Evolutionary conservation across 2,113 vertebrate species (phyloP).

Genomic region (Lampris incognitus): DNA sequence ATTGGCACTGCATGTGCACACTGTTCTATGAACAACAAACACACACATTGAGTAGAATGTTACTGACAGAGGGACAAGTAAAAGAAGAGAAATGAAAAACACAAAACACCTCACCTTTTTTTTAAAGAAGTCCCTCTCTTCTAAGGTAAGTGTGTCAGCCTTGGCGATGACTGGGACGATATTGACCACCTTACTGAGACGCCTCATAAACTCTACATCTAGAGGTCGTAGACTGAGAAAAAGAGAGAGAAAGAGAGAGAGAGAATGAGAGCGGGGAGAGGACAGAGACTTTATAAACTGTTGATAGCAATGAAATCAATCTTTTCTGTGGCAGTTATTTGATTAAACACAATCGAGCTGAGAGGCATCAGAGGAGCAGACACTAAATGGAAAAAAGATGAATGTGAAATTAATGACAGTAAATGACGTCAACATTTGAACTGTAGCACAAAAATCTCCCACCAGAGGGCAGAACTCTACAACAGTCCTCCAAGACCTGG

Average conservation of each 20-base stretch:
- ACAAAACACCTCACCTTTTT: constrained; percentile 84
- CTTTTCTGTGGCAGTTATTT: not conserved
- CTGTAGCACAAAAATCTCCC: constrained; percentile 6
- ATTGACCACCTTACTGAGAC: constrained; percentile 98
- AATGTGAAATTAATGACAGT: not conserved
- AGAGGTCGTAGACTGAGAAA: constrained; percentile 90
- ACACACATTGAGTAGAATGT: not conserved
- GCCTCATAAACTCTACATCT: constrained; percentile 98
- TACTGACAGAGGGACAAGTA: not conserved
- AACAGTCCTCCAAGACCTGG: not conserved
- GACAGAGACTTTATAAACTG: too few relatives aligned
- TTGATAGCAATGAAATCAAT: too few relatives aligned
- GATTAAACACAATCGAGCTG: not conserved
- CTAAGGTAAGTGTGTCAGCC: constrained; percentile 95
- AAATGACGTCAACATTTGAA: not conserved
- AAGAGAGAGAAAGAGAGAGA: not conserved
- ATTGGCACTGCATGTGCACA: too few relatives aligned
- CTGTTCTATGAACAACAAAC: too few relatives aligned
- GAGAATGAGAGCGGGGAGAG: not conserved
- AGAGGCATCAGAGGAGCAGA: not conserved
- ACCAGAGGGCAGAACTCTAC: constrained; percentile 60
- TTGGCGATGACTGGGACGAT: constrained; percentile 98
- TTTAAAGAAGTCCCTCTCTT: constrained; percentile 97
- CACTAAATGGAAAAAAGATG: not conserved
- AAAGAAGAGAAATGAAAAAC: not conserved